phyloP scores from a whole-genome alignment of 2,113 vertebrate genomes.

The Burhinus bistriatus region DNA sequence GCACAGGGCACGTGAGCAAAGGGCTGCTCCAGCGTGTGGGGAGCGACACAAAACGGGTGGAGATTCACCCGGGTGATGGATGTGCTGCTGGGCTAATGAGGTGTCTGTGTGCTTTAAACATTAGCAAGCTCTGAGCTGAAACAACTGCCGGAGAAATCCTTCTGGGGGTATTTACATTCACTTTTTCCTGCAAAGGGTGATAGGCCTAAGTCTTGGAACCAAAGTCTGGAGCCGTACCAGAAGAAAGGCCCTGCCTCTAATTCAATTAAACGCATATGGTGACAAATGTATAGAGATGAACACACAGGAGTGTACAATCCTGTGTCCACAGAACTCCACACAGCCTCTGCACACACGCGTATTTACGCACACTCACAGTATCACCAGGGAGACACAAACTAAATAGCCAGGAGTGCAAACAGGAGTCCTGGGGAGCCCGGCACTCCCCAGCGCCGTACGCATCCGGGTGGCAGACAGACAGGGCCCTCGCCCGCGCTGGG shows the following conservation, averaged over 20 bases:
- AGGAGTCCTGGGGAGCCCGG: neutral
- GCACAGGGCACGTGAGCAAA: neutral
- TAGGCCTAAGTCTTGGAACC: neutral
- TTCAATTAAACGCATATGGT: neutral
- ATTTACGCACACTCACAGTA: fast-evolving
- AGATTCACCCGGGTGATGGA: neutral
- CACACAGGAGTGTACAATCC: fast-evolving
- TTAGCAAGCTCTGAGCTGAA: neutral
- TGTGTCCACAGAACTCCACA: neutral
- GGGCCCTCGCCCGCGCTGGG: fast-evolving
- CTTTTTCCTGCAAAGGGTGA: neutral
- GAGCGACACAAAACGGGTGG: neutral
- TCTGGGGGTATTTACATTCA: too few species aligned
- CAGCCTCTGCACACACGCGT: fast-evolving
- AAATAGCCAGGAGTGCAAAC: neutral
- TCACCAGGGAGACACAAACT: neutral
- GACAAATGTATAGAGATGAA: neutral
- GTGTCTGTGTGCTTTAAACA: neutral
- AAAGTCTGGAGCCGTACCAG: neutral
- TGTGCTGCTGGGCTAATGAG: neutral
- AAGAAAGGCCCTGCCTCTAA: neutral
- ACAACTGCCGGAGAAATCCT: neutral
- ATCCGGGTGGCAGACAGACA: neutral
- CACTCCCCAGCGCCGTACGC: fast-evolving
- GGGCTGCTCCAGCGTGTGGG: neutral